These are phyloP conservation scores for Sarotherodon lohbergeri DNA, from an alignment of 2,113 vertebrate genomes.

Conservation along the genomic window DNA sequence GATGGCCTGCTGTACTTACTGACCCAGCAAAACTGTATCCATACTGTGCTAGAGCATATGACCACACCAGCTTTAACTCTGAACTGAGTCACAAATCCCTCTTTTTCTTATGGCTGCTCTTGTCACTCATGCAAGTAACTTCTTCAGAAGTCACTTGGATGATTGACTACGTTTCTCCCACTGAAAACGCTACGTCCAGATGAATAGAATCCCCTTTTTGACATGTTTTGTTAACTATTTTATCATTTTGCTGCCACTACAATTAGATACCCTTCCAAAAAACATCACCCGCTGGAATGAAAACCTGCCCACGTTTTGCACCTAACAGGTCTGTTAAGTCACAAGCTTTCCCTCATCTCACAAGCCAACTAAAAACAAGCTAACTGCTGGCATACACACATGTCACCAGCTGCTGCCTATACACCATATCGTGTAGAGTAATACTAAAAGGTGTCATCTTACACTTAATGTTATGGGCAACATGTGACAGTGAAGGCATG, in stretches of 20 bases:
- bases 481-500: not conserved
- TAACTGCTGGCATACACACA: not conserved
- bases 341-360: not conserved
- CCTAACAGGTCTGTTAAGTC: not conserved
- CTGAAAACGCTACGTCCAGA: not conserved
- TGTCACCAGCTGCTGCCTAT: slow-evolving; percentile 15
- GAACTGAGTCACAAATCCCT: not conserved
- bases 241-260: accelerated
- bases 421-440: not conserved
- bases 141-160: not conserved
- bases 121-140: not conserved
- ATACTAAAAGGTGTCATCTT: slow-evolving; percentile 12
- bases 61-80: not conserved
- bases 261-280: not conserved
- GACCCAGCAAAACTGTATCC: not conserved
- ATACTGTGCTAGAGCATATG: accelerated
- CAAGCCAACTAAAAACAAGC: not conserved
- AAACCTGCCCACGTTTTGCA: not conserved
- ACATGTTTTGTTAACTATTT: not conserved
- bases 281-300: accelerated
- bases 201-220: not conserved
- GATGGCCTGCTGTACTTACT: not conserved
- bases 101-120: not conserved
- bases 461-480: not conserved
- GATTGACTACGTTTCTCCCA: too few species aligned